Evolutionary conservation across 2,888 invertebrate genomes (phyloP).

Genomic region (Tribolium freemani): DNA sequence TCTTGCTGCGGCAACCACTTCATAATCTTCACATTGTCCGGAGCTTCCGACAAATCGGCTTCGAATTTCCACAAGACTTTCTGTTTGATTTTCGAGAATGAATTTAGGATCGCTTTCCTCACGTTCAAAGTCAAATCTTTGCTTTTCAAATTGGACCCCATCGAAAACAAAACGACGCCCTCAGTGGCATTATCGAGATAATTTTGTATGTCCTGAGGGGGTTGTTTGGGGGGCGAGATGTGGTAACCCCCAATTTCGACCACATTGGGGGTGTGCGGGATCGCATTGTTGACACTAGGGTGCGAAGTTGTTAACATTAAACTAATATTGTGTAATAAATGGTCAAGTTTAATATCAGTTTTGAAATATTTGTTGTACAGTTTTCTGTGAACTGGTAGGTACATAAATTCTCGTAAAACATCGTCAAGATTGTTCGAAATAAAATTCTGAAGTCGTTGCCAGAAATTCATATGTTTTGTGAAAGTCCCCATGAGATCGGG

Average conservation of each 20-base stretch:
- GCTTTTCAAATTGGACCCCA: conserved; percentile 7
- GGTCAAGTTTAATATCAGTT: conserved; percentile 49
- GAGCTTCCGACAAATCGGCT: conserved; percentile 55
- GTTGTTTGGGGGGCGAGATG: conserved; percentile 52
- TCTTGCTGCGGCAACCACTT: conserved; percentile 66
- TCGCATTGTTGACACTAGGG: conserved; percentile 68
- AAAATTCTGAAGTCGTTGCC: conserved; percentile 65
- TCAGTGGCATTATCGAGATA: conserved; percentile 49
- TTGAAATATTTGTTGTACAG: conserved; percentile 55
- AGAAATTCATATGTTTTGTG: conserved; percentile 48
- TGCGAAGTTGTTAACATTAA: conserved; percentile 64
- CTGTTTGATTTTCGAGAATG: conserved; percentile 70
- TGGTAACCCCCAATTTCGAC: conserved; percentile 73
- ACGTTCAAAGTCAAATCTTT: conserved; percentile 60
- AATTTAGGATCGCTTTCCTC: conserved; percentile 69
- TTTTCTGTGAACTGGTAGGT: conserved; percentile 47
- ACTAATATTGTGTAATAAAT: conserved; percentile 54
- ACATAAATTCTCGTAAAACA: conserved; percentile 36
- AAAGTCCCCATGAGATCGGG: conserved; percentile 67
- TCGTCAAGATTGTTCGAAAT: conserved; percentile 66
- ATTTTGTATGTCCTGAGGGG: conserved; percentile 51
- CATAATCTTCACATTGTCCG: conserved; percentile 61
- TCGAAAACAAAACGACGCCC: conserved; percentile 35
- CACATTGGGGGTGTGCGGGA: conserved; percentile 71
- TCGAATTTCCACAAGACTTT: conserved; percentile 69